Base-by-base conservation (phyloP, 2,797 vertebrate genomes). In the Tamandua tetradactyla region DNA sequence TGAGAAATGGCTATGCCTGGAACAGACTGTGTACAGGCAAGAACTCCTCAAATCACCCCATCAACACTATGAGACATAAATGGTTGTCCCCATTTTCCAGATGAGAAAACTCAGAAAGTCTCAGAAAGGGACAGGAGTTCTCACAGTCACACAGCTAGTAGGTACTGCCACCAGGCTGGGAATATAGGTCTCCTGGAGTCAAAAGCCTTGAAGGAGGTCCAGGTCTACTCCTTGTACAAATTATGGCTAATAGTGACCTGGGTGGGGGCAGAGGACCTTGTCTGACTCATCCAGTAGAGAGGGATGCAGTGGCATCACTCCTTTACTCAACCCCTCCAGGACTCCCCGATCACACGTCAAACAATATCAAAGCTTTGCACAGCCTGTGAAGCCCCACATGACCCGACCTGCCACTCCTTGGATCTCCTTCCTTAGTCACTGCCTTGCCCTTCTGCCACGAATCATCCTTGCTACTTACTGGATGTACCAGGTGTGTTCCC, bases 81-180 rank as follows among this genome's bases (percentile, higher is more conserved):
- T 81, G 20, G 87, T 32, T 82, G 68, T 44, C 44, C 27, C 68
- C 69, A 76, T 71, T 95, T 92, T 89, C 64, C 76, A 89, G 83
- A 78, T 71, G 72, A 94, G 79, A 68, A 96, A 90, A 82, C 14
- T 2, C n/a, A n/a, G n/a, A n/a, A 27, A 95, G 74, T 66, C 30
- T 79, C 49, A 5, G 37, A 81, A 32, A 85, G 17, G 68, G 2
- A 55, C 18, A 35, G 17, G 30, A 27, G 49, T 25, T 9, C 18
- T 72, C 9, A 2, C 22, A n/a, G 71, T 85, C 74, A 66, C 59
- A 75, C 7, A 92, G 61, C 17, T 32, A 32, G 62, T 27, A 55
- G 89, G 7, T 20, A 22, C 12, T n/a, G 61, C 55, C 75, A 52
- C 32, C 75, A 20, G 25, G 37, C 7, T 76, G 59, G 61, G 59